A percentile compares a stretch with the other conserved stretches of the same genome.
Conservation (phyloP, 2,113 vertebrate genomes). For the Bubo blakistoni region DNA sequence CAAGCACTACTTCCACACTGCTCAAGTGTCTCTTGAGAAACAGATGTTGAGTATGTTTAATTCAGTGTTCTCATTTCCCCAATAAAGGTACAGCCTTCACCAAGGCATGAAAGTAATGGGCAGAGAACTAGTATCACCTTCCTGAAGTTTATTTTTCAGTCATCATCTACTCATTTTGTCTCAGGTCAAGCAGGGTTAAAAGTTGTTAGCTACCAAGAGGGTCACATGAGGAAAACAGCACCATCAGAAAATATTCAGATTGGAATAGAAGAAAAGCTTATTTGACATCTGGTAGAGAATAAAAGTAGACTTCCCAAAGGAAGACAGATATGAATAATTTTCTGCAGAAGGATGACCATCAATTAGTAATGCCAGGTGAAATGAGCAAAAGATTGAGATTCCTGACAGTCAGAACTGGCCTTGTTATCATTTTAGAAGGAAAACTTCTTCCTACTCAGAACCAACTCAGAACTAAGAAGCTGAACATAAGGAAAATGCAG, state of each 20-base stretch:
- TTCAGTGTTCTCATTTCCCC: not conserved
- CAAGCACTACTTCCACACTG: not conserved
- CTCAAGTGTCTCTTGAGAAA: slow-evolving; percentile 15
- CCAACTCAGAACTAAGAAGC: not conserved
- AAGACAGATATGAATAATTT: not conserved
- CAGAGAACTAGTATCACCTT: not conserved
- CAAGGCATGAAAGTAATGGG: not conserved
- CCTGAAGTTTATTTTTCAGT: not conserved
- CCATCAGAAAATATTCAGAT: not conserved
- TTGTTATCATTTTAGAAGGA: not conserved
- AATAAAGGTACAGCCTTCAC: not conserved
- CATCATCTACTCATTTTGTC: not conserved
- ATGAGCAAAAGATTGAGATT: not conserved
- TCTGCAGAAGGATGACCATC: not conserved
- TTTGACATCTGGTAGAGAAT: not conserved
- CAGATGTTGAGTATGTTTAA: not conserved
- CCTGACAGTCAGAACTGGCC: not conserved
- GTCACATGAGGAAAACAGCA: not conserved
- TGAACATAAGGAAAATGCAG: not conserved
- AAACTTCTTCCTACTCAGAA: not conserved
- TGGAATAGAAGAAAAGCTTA: not conserved
- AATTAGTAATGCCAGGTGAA: not conserved
- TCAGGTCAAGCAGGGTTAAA: not conserved
- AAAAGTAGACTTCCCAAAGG: not conserved
- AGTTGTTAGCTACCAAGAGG: not conserved